Evolutionary conservation across 2,888 invertebrate genomes (phyloP), one percentile per base, ranked within the genome.

Genomic region (Selenia dentaria): DNA sequence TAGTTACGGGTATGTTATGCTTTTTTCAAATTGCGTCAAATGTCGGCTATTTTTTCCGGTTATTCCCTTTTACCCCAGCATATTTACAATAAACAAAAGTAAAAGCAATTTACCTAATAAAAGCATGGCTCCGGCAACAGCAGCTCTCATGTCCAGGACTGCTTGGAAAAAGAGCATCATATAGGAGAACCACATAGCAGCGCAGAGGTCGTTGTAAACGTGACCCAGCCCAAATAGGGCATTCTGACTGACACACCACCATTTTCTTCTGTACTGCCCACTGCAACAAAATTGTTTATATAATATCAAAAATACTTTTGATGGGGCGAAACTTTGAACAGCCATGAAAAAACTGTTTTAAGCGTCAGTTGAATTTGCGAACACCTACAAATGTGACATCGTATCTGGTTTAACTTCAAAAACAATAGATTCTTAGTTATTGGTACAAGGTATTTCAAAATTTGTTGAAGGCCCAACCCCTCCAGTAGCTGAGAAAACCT

Each of bases 161-260:
- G 92, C 92, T 84, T 93, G 93, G 53, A 97, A 94, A 87, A 95
- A 98, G 47, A 98, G 93, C 73, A 98, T 92, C 61, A 97, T 93
- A 81, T 98, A 98, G 0, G 96, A 96, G 84, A 98, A 98, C 98
- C 98, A 98, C 94, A 98, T 96, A 5, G 97, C 96, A 0, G 98
- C 97, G 73, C 97, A 97, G n/a, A 98, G 92, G 78, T 98, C 98
- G 91, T 98, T 98, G 78, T 97, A 94, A 27, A 98, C 94, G 79
- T 98, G 98, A 0, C 98, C 98, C 16, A 97, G 91, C 6, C 93
- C 93, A 56, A 86, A 93, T 13, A 92, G 74, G 10, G 91, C 57
- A 61, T 92, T 92, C 63, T 92, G 91, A 53, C 83, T 79, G 34
- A 82, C 51, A 4, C 72, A 67, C 80, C 81, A 83, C 77, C 83